Evolutionary conservation across 2,888 invertebrate species (phyloP), one percentile per base, ranked within the genome.

Genomic region (Dastarcus helophoroides): DNA sequence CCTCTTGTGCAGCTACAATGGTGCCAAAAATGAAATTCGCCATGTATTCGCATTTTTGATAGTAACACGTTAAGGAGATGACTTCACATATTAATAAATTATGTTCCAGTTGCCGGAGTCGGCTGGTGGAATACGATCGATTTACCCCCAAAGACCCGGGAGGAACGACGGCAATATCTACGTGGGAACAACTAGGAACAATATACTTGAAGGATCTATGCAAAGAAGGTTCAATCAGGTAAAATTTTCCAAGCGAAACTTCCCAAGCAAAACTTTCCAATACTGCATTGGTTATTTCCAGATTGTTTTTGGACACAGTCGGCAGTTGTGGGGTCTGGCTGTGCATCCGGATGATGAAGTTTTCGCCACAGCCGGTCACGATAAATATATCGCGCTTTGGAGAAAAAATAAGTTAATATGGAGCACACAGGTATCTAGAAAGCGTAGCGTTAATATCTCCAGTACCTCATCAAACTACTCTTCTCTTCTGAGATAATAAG

Each of bases 331-430:
- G 77, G 90, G 89, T 0, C 59, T 91, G 32, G 85, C 88, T 3
- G 82, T 86, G 2, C 89, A 91, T 60, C 89, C 90, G 0, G 85
- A 86, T 45, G 86, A 86, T 50, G 89, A 90, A 60, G 73, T 88
- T 42, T 90, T 89, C 52, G 86, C 90, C 1, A 88, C 91, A 1
- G 90, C 90, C 1, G 91, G 91, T 0, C 83, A 85, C 48, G 91
- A 91, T 57, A 85, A 86, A 56, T 80, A 83, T 46, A 84, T 93
- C 39, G 86, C 86, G 2, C 64, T 90, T 24, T 93, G 93, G 93
- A 75, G 85, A 37, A 79, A 85, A 36, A 88, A 86, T 55, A 85
- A 85, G 62, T 67, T 89, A 7, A 69, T 88, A 24, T 91, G 90
- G 81, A 81, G 78, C 31, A 79, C 83, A 22, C 83, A 85, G 67